Evolutionary conservation across 1,140 invertebrate species (phyloP).

Genomic region (Rhagoletis pomonella): DNA sequence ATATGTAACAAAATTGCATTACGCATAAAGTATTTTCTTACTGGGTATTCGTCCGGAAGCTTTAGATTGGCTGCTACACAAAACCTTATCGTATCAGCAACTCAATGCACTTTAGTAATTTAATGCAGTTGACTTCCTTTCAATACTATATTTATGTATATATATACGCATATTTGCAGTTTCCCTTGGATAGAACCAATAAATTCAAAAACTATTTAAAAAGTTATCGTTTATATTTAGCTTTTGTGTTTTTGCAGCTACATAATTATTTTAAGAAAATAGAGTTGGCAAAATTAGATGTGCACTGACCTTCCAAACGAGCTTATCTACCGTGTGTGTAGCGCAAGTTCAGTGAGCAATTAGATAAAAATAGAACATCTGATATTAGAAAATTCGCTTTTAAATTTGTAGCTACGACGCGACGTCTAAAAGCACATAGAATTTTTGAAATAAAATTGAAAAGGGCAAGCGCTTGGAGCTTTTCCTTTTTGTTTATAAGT

Average conservation of each 20-base stretch:
- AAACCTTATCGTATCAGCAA: neutral
- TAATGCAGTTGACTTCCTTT: neutral
- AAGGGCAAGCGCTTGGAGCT: no score
- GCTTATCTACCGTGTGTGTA: neutral
- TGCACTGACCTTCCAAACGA: neutral
- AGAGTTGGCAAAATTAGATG: slow-evolving; percentile 3
- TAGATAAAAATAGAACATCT: neutral
- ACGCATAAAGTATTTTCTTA: neutral
- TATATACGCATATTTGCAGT: no score
- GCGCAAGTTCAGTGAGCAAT: slow-evolving; percentile 10
- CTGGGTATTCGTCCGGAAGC: neutral
- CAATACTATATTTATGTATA: neutral
- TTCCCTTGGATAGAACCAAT: neutral
- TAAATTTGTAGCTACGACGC: no score
- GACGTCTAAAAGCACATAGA: no score
- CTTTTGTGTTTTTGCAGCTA: neutral
- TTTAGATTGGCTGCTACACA: neutral
- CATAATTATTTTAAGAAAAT: neutral
- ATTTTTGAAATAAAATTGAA: no score
- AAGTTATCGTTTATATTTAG: neutral
- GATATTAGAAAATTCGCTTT: no score
- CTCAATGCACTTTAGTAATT: neutral
- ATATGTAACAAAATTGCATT: no score
- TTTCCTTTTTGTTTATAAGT: no score
- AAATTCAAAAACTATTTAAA: slow-evolving; percentile 29